These are phyloP conservation scores for human DNA, from an alignment of 2,113 vertebrate genomes.

Conservation along the genomic window GRCh38 chr5:97004501-97005000, in stretches of 20 bases:
- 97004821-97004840: neutral
- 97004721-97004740: neutral
- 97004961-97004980: neutral
- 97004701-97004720: neutral
- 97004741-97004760: neutral
- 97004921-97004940: neutral
- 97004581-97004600: neutral
- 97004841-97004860: neutral
- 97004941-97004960: neutral
- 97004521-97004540: neutral
- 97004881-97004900: neutral
- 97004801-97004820: neutral
- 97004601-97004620: neutral
- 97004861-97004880: neutral
- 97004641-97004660: neutral
- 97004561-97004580: neutral
- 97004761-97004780: conserved; percentile 20
- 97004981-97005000: neutral
- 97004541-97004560: neutral
- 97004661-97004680: neutral
- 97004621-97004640: neutral
- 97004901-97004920: conserved; percentile 1
- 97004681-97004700: neutral
- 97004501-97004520: too few relatives aligned
- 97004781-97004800: neutral